These are phyloP conservation scores for Pseudotriccus pelzelni DNA, from an alignment of 2,797 vertebrate genomes.

Conservation along the genomic window DNA sequence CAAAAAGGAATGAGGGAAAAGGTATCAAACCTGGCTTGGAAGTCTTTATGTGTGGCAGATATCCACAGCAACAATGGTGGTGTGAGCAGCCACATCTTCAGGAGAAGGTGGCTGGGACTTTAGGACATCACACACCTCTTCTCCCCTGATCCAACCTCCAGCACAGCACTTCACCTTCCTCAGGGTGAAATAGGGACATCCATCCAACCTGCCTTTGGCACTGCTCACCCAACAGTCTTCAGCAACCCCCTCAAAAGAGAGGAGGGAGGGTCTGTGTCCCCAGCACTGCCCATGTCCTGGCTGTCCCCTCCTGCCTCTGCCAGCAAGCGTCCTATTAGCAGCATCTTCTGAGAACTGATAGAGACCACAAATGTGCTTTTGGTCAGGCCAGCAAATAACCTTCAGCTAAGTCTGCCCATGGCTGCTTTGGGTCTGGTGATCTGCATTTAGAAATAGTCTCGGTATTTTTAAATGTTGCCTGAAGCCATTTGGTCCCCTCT, in stretches of 20 bases:
- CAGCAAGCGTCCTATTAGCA: neutral
- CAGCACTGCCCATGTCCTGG: neutral
- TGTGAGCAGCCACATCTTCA: neutral
- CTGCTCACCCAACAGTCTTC: neutral
- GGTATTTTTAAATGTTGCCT: conserved; percentile 54
- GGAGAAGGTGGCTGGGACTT: neutral
- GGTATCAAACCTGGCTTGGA: neutral
- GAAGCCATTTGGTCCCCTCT: conserved; percentile 37
- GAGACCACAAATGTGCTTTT: conserved; percentile 12
- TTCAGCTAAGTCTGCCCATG: conserved; percentile 31
- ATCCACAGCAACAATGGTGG: neutral
- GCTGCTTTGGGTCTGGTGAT: conserved; percentile 19
- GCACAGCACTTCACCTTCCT: neutral
- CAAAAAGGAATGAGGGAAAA: neutral
- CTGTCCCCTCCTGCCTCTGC: neutral
- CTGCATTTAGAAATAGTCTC: conserved; percentile 48
- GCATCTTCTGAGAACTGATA: neutral
- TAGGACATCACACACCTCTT: neutral
- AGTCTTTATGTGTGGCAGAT: neutral
- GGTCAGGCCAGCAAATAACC: conserved; percentile 28
- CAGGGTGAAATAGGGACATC: neutral
- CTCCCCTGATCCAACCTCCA: neutral
- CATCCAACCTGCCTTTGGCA: neutral
- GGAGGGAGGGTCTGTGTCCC: neutral
- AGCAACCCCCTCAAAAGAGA: neutral